Conservation (phyloP, 2,888 invertebrate genomes). For the Polymixis lichenea region DNA sequence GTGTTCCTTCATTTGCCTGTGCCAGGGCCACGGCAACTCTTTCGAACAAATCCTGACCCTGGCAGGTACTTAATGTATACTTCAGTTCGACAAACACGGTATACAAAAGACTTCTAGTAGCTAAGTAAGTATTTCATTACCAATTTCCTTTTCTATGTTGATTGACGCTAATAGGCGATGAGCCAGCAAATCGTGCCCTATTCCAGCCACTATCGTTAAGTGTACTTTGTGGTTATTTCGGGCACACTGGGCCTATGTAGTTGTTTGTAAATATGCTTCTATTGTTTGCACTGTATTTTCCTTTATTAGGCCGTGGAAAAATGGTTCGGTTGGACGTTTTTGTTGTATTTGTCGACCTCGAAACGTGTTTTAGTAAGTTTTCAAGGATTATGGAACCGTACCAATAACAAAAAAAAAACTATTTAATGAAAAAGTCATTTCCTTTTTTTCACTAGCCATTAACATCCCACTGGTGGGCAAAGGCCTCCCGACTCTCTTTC, state of each 20-base stretch:
- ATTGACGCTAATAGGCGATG: slow-evolving; percentile 63
- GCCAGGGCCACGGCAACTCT: too few relatives aligned
- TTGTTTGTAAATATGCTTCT: slow-evolving; percentile 44
- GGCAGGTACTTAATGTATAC: too few relatives aligned
- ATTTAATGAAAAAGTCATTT: too few relatives aligned
- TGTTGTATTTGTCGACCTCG: slow-evolving; percentile 1
- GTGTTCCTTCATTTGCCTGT: too few relatives aligned
- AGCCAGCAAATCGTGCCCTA: slow-evolving; percentile 58
- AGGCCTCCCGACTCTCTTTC: too few relatives aligned
- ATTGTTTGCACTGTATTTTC: slow-evolving; percentile 30
- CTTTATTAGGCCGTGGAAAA: slow-evolving; percentile 6
- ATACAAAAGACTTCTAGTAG: slow-evolving; percentile 29
- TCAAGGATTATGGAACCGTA: neutral
- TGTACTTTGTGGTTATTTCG: slow-evolving; percentile 46
- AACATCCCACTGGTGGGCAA: too few relatives aligned
- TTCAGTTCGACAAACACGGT: slow-evolving; percentile 8
- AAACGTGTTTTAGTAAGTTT: neutral
- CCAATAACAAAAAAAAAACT: too few relatives aligned
- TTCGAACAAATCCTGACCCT: too few relatives aligned
- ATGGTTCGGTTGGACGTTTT: neutral
- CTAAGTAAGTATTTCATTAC: slow-evolving; percentile 48
- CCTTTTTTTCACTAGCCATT: too few relatives aligned
- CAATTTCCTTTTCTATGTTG: slow-evolving; percentile 42
- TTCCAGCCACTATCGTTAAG: slow-evolving; percentile 36
- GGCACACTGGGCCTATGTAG: slow-evolving; percentile 9